phyloP scores from a whole-genome alignment of 2,797 vertebrate species.

The Coregonus ussuriensis region DNA sequence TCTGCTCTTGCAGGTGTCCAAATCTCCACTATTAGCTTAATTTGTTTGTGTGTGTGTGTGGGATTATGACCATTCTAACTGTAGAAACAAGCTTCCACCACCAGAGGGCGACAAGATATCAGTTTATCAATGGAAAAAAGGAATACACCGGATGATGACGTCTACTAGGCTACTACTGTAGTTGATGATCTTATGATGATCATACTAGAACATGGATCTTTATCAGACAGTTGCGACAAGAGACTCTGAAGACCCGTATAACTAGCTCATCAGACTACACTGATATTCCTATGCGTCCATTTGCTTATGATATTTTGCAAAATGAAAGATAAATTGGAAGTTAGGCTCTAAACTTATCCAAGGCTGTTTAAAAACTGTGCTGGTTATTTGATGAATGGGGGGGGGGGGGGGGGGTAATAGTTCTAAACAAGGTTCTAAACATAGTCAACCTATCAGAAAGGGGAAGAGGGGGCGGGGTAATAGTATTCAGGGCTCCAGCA shows the following conservation, averaged over 20 bases:
- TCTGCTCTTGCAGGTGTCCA: background rate
- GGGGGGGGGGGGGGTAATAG: too few relatives aligned
- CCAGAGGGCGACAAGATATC: conserved; percentile 20
- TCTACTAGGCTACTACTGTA: background rate
- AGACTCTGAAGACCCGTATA: background rate
- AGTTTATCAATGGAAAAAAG: conserved; percentile 1
- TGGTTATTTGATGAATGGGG: background rate
- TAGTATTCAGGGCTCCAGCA: background rate
- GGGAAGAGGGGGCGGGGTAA: background rate
- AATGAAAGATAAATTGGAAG: background rate
- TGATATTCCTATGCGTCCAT: background rate
- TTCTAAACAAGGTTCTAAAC: too few relatives aligned
- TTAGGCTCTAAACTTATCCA: background rate
- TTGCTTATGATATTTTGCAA: background rate
- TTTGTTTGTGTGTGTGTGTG: too few relatives aligned
- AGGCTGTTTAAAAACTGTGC: background rate
- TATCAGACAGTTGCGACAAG: background rate
- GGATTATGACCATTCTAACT: background rate
- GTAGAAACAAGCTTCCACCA: conserved; percentile 16
- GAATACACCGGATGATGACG: background rate
- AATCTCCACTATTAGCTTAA: too few relatives aligned
- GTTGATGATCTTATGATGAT: background rate
- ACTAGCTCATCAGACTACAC: background rate
- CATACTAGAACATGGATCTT: background rate
- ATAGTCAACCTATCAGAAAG: background rate